Evolutionary conservation across 2,113 vertebrate species (phyloP), one percentile per base, ranked within the genome.

Genomic region (Percopsis transmontana): DNA sequence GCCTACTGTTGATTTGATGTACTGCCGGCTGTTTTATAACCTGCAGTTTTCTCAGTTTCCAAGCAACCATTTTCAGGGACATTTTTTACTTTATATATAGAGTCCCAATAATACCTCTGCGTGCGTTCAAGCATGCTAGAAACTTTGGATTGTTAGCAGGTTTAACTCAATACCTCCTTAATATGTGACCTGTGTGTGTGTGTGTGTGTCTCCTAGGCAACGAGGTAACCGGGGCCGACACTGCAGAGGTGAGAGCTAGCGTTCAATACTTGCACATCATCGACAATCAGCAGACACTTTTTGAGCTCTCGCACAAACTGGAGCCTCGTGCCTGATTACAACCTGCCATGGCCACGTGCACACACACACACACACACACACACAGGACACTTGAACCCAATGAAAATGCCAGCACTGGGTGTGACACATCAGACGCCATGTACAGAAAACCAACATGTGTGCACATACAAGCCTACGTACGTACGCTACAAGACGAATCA

Each of bases 281-380:
- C 1, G 97, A 99, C 92, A 98, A 95, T 96, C 97, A 99, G 87
- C 96, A 98, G 89, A 95, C 94, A 68, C 94, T 99, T 42, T 99
- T 99, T 3, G 94, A 98, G 83, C 94, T 99, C 56, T 99, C 97
- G 0, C 96, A 98, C 91, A 93, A 95, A 90, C 96, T 99, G 77
- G 96, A 99, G 91, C 97, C 97, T 0, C 91, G 96, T 10, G 91
- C 70, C n/a, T 99, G 89, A 93, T 58, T 27, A 61, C 60, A 21
- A 20, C 18, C 24, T 39, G n/a, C 48, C 54, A 38, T 24, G 27
- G 11, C 24, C 42, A 12, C 15, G 19, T 51, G 19, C 64, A 21
- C 47, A 68, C 38, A 38, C 39, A 13, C 47, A 45, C 12, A 56
- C 54, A 38, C 55, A 51, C 20, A 16, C 13, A 33, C 6, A 45